These are phyloP conservation scores for Mylabris sibirica DNA, from an alignment of 2,888 invertebrate species.

Conservation along the genomic window DNA sequence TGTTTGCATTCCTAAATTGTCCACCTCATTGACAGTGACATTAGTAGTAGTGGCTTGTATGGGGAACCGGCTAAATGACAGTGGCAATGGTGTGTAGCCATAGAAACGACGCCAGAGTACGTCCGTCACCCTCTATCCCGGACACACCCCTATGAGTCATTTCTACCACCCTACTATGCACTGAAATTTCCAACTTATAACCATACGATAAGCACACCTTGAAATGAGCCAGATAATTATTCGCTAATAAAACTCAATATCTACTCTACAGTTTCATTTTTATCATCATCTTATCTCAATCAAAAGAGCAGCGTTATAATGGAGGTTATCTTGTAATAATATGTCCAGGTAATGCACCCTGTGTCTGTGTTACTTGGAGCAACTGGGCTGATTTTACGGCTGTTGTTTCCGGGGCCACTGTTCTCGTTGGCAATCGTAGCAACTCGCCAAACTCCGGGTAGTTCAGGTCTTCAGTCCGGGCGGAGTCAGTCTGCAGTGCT, in stretches of 20 bases:
- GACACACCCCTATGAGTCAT: constrained; percentile 37
- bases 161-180: constrained; percentile 27
- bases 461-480: constrained; percentile 53
- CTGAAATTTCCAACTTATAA: constrained; percentile 39
- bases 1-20: constrained; percentile 16
- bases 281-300: no score
- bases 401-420: constrained; percentile 45
- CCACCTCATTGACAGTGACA: constrained; percentile 15
- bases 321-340: neutral
- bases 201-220: constrained; percentile 28
- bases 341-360: constrained; percentile 22
- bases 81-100: constrained; percentile 23
- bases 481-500: constrained; percentile 58
- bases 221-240: constrained; percentile 38
- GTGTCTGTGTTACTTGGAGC: neutral
- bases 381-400: constrained; percentile 44
- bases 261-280: no score
- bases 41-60: constrained; percentile 15
- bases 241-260: constrained; percentile 25
- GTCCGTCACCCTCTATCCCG: constrained; percentile 25
- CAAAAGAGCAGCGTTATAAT: neutral
- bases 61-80: neutral
- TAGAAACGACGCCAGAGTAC: constrained; percentile 25
- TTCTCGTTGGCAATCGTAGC: constrained; percentile 39
- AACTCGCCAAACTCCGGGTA: constrained; percentile 42